Evolutionary conservation across 1,140 invertebrate genomes (phyloP).

Genomic region (Hyles vespertilio): DNA sequence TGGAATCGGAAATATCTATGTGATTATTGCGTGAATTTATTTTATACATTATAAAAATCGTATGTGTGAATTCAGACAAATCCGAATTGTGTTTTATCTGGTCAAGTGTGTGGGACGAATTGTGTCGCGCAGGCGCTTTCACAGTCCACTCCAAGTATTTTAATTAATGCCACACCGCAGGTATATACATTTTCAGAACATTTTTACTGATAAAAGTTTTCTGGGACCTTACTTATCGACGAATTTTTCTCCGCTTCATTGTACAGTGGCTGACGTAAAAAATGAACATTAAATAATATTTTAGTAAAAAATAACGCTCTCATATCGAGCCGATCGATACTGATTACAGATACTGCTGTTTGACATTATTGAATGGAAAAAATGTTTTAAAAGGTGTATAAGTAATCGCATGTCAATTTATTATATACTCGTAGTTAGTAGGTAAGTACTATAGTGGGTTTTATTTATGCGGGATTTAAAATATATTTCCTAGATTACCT

Average conservation of each 20-base stretch:
- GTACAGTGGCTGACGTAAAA: conserved; percentile 19
- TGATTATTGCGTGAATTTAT: background rate
- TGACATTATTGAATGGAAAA: no score
- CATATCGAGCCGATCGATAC: no score
- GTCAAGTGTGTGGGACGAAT: conserved; percentile 56
- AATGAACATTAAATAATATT: background rate
- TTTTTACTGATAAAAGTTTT: conserved; percentile 45
- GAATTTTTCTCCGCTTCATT: conserved; percentile 20
- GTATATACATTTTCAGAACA: conserved; percentile 44
- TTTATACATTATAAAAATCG: background rate
- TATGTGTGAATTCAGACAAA: no score
- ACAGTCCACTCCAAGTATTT: conserved; percentile 44
- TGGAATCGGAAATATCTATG: no score
- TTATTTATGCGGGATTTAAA: no score
- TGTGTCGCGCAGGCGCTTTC: conserved; percentile 37
- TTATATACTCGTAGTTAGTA: no score
- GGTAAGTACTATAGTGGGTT: no score
- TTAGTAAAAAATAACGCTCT: background rate
- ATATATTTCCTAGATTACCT: no score
- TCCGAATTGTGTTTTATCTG: background rate
- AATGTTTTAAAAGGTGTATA: no score
- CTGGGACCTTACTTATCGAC: conserved; percentile 29
- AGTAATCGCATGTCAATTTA: no score
- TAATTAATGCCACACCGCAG: conserved; percentile 53
- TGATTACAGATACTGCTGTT: no score